phyloP scores from a whole-genome alignment of 2,888 invertebrate species.

The Sarcophaga rosellei region DNA sequence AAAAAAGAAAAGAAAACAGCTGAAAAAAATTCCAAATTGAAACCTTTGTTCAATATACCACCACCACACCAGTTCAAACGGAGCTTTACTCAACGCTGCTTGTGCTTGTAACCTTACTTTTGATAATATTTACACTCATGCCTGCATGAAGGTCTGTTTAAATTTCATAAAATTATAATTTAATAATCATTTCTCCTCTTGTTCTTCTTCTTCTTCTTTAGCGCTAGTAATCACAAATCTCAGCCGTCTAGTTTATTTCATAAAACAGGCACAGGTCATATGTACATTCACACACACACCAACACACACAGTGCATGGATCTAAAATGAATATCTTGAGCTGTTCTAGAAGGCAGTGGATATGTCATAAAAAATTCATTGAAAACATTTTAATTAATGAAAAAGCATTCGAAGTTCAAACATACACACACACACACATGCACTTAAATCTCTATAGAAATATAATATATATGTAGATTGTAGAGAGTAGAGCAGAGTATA shows the following conservation, averaged over 20 bases:
- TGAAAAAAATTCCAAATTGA: no score
- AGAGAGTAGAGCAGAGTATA: no score
- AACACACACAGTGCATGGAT: no score
- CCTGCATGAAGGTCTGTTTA: conserved; percentile 72
- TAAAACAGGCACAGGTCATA: conserved; percentile 17
- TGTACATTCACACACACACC: neutral
- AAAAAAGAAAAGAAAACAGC: no score
- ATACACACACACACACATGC: neutral
- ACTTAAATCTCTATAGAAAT: no score
- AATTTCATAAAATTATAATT: conserved; percentile 80
- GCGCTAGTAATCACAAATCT: conserved; percentile 5
- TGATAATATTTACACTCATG: neutral
- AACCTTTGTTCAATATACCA: conserved; percentile 25
- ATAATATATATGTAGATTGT: no score
- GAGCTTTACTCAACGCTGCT: no score
- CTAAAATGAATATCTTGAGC: conserved; percentile 18
- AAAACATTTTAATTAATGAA: conserved; percentile 79
- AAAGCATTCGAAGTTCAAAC: conserved; percentile 66
- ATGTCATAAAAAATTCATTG: conserved; percentile 71
- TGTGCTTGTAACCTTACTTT: no score
- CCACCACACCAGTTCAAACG: no score
- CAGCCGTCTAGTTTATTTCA: conserved; percentile 26
- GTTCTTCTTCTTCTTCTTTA: conserved; percentile 72
- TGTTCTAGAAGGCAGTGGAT: conserved; percentile 1
- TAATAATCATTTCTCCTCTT: conserved; percentile 73